Base-by-base conservation (phyloP, 2,888 invertebrate species). In the Drosophila rellima region DNA sequence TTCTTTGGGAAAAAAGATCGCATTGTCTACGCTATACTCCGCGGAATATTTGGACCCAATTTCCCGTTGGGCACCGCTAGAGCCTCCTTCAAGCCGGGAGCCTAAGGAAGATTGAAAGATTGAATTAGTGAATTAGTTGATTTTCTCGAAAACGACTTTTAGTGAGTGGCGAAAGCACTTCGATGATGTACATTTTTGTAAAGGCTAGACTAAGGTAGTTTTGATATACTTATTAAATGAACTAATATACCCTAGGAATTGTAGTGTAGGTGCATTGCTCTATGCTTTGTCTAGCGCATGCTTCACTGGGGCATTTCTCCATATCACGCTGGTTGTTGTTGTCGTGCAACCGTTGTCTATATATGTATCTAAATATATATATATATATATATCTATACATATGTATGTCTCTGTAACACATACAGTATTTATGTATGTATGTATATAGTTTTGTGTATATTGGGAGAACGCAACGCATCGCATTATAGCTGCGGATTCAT, bases 301-400 rank as follows among this genome's bases (percentile, higher is more conserved):
- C 78, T 81, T 79, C 71, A 79, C 50, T 81, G 82, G 78, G 75
- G 54, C 82, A 88, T 82, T 82, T 82, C 88, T 82, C 82, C 82
- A 82, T 76, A 70, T 55, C 42, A 40, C 42, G 35, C 50, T 52
- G n/a, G n/a, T n/a, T 60, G 23, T 17, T 57, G 47, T 74, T 64
- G 73, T 66, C 74, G 61, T 82, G 81, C 83, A 82, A 70, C 63
- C 60, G 74, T 44, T 67, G 68, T 48, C 56, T 62, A 59, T 67
- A 65, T 64, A 64, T 23, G 54, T 47, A 60, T 10, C 5, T 55
- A 59, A 54, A 39, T 48, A 13, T 61, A 42, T 50, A 51, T 51
- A 47, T 62, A 62, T 48, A 42, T 33, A 50, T 37, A 59, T 18
- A 42, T 60, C 35, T 56, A 37, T 44, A 50, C 51, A 50, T 18